Evolutionary conservation across 2,113 vertebrate genomes (phyloP), one percentile per base, ranked within the genome.

Genomic region (Burhinus bistriatus): DNA sequence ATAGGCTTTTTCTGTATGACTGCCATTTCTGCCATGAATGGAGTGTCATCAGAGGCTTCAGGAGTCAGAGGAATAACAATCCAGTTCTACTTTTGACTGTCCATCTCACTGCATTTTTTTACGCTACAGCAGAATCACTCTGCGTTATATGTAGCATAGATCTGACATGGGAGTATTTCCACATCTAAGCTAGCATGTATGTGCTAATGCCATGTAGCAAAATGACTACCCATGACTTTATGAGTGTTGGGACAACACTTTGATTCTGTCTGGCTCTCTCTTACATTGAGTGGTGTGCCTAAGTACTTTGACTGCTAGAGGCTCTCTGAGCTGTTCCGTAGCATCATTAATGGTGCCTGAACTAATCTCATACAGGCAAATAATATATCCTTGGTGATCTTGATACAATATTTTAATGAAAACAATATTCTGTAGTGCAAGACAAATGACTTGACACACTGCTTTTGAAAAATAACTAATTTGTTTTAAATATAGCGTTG

Each of bases 391-490:
- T 21, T 47, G 44, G 30, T 76, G 72, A 87, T 88, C 32, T 49
- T 62, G 55, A 77, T 86, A 52, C 0, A 0, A 22, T 73, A 59
- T 55, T 94, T 93, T 92, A 94, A 66, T 87, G 78, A 96, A 80
- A 81, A 75, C 12, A 38, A 13, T 58, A 22, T 76, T 87, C 49
- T 42, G 51, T 44, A 58, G 29, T 11, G 1, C 5, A 16, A 93
- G 85, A 94, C n/a, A 64, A 87, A 96, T 65, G 1, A 61, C 62
- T 66, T 79, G 57, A 84, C 81, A 69, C 20, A 15, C 52, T 83
- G 26, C 87, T 95, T 96, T 93, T 88, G 75, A 71, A 91, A 94
- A 93, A 59, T 81, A 82, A 83, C 86, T 95, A 34, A 93, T 86
- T 93, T 30, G 27, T 77, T 89, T 87, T 36, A 94, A 95, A 92